Conservation (phyloP, 2,113 vertebrate genomes). For the Pseudorhombus dupliciocellatus region DNA sequence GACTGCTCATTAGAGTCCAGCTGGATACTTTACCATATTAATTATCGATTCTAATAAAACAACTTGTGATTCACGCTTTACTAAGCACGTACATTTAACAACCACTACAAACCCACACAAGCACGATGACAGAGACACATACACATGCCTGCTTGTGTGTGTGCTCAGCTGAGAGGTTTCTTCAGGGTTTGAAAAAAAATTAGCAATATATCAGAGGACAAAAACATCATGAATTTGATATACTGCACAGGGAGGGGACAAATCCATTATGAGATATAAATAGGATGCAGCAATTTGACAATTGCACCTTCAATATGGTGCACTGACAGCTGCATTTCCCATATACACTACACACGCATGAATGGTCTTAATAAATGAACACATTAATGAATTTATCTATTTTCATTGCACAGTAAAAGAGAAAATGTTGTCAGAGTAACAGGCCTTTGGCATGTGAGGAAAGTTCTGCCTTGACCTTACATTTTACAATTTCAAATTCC, state of each 20-base stretch:
- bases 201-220: neutral
- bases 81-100: neutral
- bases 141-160: neutral
- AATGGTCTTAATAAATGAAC: neutral
- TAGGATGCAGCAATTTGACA: neutral
- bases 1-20: neutral
- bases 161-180: neutral
- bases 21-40: neutral
- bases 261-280: no score
- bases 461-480: no score
- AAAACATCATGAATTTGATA: neutral
- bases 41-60: neutral
- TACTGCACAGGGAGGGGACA: neutral
- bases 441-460: no score
- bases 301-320: neutral
- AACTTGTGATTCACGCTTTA: neutral
- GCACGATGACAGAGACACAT: neutral
- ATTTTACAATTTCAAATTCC: no score
- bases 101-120: neutral
- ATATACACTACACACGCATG: neutral
- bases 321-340: neutral
- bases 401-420: neutral
- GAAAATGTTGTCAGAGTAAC: no score
- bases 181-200: neutral
- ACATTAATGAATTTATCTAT: neutral